A percentile compares a stretch with the other conserved stretches of the same genome.
Conservation (phyloP, 2,797 vertebrate genomes). For the Sciurus carolinensis region DNA sequence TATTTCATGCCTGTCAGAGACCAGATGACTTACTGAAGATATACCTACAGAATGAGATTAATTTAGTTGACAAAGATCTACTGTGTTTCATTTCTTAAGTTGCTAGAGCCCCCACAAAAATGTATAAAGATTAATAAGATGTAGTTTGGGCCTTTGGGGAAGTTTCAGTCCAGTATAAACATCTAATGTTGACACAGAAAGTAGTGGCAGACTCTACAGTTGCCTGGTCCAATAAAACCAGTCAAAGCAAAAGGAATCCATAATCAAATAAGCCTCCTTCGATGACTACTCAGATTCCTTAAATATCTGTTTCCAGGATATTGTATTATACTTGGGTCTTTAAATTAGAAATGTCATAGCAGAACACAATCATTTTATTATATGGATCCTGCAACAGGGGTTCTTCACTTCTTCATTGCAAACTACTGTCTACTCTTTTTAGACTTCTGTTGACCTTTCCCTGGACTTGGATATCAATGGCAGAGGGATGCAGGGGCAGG, state of each 20-base stretch:
- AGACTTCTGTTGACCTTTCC: not conserved
- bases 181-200: not conserved
- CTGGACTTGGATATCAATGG: not conserved
- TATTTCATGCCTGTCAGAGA: not conserved
- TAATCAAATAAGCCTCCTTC: not conserved
- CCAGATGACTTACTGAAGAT: not conserved
- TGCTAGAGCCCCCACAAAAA: not conserved
- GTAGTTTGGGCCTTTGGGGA: not conserved
- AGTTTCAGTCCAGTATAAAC: not conserved
- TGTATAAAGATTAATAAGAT: not conserved
- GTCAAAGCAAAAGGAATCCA: not conserved
- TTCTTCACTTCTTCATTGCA: not conserved
- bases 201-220: not conserved
- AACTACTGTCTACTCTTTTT: not conserved
- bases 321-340: not conserved
- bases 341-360: not conserved
- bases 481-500: not conserved
- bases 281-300: not conserved
- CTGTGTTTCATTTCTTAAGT: constrained; percentile 4
- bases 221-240: not conserved
- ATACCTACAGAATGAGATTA: not conserved
- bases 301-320: not conserved
- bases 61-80: not conserved
- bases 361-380: not conserved
- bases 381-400: not conserved